phyloP scores from a whole-genome alignment of 2,888 invertebrate species.

The Ophraella communa region DNA sequence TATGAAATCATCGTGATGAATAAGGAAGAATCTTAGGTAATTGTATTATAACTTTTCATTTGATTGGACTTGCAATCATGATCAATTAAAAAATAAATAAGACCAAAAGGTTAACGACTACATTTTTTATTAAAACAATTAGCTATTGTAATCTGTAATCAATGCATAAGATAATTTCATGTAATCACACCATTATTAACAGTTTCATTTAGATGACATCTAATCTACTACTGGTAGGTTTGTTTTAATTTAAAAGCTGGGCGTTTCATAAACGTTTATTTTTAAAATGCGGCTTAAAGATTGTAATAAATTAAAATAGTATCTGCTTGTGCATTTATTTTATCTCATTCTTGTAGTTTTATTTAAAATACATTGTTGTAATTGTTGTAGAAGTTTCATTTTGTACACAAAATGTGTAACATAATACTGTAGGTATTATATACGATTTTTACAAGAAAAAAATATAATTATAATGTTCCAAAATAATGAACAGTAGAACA shows the following conservation, averaged over 20 bases:
- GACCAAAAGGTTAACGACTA: constrained; percentile 15
- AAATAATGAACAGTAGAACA: too few species aligned
- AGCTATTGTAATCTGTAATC: constrained; percentile 2
- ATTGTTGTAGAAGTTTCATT: too few species aligned
- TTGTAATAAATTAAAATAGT: neutral
- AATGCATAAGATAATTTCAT: neutral
- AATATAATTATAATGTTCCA: too few species aligned
- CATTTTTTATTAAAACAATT: constrained; percentile 7
- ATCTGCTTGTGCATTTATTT: neutral
- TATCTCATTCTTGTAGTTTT: neutral
- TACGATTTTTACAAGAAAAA: too few species aligned
- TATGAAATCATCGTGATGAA: constrained; percentile 4
- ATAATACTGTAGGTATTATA: too few species aligned
- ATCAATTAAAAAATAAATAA: constrained; percentile 4
- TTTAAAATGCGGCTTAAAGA: neutral
- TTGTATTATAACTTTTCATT: constrained; percentile 6
- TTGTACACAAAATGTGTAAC: too few species aligned
- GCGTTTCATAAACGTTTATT: neutral
- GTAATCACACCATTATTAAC: neutral
- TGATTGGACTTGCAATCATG: neutral
- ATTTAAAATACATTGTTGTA: neutral
- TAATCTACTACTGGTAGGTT: neutral
- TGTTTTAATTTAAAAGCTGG: neutral
- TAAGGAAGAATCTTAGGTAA: constrained; percentile 9
- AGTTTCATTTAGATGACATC: constrained; percentile 4